Percentiles rank a stretch among this genome's conserved stretches.
Evolutionary conservation across 2,888 invertebrate genomes (phyloP).

Genomic region (Drosophila mayaguana): DNA sequence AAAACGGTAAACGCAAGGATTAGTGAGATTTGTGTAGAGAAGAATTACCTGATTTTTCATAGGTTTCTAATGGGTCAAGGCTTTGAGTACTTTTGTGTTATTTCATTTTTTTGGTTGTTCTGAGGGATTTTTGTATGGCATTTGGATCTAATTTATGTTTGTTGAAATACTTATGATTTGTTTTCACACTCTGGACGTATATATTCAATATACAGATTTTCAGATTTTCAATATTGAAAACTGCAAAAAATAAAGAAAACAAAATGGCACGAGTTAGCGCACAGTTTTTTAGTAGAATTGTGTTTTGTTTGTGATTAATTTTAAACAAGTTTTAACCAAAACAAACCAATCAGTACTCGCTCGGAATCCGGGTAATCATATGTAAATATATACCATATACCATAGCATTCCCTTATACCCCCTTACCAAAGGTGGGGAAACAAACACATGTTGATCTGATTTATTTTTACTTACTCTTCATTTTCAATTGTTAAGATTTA

Average conservation of each 20-base stretch:
- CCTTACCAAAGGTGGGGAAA: slow-evolving; percentile 82
- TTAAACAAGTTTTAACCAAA: slow-evolving; percentile 19
- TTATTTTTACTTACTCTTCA: slow-evolving; percentile 81
- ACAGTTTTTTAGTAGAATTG: slow-evolving; percentile 42
- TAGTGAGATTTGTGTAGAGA: slow-evolving; percentile 72
- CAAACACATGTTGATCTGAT: slow-evolving; percentile 78
- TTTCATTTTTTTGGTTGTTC: background rate
- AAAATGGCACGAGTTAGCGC: slow-evolving; percentile 79
- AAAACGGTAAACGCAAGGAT: slow-evolving; percentile 77
- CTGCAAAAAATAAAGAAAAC: slow-evolving; percentile 81
- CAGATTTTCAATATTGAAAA: slow-evolving; percentile 81
- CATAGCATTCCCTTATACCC: slow-evolving; percentile 70
- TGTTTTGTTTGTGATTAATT: slow-evolving; percentile 34
- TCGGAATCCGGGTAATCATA: slow-evolving; percentile 32
- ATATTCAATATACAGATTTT: slow-evolving; percentile 33
- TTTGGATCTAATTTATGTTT: slow-evolving; percentile 51
- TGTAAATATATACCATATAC: slow-evolving; percentile 14
- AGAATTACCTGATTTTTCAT: slow-evolving; percentile 64
- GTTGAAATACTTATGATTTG: slow-evolving; percentile 65
- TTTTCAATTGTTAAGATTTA: slow-evolving; percentile 74
- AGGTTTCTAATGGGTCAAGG: slow-evolving; percentile 38
- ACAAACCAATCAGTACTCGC: slow-evolving; percentile 26
- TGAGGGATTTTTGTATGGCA: slow-evolving; percentile 29
- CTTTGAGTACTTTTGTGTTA: slow-evolving; percentile 25
- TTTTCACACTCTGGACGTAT: slow-evolving; percentile 42